These are phyloP conservation scores for Myiopsitta monachus DNA, from an alignment of 2,113 vertebrate species.

Conservation along the genomic window DNA sequence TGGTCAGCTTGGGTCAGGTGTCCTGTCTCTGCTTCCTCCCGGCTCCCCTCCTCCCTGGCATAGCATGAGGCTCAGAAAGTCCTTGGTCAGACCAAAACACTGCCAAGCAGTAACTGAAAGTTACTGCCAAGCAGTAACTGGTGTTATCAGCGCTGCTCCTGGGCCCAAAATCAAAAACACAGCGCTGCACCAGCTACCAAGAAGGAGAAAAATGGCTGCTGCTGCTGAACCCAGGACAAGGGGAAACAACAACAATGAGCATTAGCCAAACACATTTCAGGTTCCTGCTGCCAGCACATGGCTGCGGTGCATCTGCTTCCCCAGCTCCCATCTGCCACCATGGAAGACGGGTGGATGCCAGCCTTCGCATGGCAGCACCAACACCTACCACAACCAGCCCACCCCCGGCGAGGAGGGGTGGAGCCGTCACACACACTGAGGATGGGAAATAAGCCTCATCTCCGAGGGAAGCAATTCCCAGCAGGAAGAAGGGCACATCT, in stretches of 20 bases:
- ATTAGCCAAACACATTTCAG: background rate
- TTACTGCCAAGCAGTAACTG: too few species aligned
- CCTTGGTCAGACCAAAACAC: too few species aligned
- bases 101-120: too few species aligned
- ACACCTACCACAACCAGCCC: background rate
- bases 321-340: background rate
- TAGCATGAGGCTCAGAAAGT: too few species aligned
- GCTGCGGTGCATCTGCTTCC: background rate
- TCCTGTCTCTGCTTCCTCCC: too few species aligned
- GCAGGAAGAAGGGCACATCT: rapidly evolving
- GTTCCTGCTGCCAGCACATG: background rate
- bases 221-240: too few species aligned
- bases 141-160: too few species aligned
- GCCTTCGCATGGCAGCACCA: background rate
- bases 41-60: too few species aligned
- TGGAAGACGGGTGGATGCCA: background rate
- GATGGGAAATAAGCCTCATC: background rate
- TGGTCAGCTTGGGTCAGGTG: too few species aligned
- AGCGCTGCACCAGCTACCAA: too few species aligned
- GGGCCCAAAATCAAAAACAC: too few species aligned
- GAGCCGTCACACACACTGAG: rapidly evolving
- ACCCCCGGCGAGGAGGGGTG: background rate
- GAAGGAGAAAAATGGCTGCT: too few species aligned
- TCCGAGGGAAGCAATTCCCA: background rate
- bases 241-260: background rate